Evolutionary conservation across 2,113 vertebrate species (phyloP), one percentile per base, ranked within the genome.

Genomic region (Cynocephalus volans): DNA sequence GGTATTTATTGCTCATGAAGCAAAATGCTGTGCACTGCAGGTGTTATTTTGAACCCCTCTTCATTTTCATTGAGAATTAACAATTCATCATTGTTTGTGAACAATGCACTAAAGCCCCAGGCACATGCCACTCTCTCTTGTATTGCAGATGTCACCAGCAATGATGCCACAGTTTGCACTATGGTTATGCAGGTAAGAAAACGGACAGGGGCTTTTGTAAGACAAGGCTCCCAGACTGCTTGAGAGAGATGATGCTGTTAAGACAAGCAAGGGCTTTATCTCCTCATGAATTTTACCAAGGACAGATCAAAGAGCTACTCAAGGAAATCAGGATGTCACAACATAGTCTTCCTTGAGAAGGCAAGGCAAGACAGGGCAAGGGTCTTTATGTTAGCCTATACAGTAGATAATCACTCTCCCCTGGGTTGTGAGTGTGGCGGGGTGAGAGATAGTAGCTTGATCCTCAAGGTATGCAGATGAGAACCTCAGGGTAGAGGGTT

Each of bases 11-110:
- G 60, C 62, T 96, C 88, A 94, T n/a, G 72, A 96, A 98, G 90
- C 90, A 96, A 95, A 96, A 89, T 70, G 96, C 33, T 96, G 67
- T 92, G 28, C 7, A 11, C 83, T 82, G 21, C 72, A 85, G 67
- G 23, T 90, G 80, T 90, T 95, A 97, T 96, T 98, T 95, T 97
- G 87, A 98, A 79, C 90, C 23, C 28, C 23, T 96, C 17, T 92
- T 94, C 81, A 96, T 97, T 96, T 96, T 94, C 56, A 26, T 82
- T 94, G 72, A 94, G 97, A 96, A 96, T 96, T 96, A 98, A 96
- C 90, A 96, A 96, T 86, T 33, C 62, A 81, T 97, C 50, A 96
- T 84, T 96, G 86, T 95, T 97, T 97, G 92, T 94, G 94, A 96
- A 88, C 60, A 96, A 93, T 76, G 62, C 64, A 67, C 41, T 50